Percentiles rank a stretch among this genome's conserved stretches.
These are phyloP conservation scores for Synanceia verrucosa DNA, from an alignment of 2,797 vertebrate genomes.

Conservation along the genomic window DNA sequence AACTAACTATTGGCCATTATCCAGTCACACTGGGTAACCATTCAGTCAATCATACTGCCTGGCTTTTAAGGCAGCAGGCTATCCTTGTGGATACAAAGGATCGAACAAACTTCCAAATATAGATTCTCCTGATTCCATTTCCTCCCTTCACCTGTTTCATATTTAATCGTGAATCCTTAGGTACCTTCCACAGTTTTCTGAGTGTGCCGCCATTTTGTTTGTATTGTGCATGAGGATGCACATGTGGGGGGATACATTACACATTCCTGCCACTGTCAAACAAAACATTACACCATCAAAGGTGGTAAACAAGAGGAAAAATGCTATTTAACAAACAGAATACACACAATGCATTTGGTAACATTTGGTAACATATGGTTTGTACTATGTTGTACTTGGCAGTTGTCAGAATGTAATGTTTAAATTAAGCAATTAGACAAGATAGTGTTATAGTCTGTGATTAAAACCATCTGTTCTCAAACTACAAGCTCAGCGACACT, in stretches of 20 bases:
- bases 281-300: background rate
- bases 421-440: background rate
- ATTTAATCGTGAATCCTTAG: background rate
- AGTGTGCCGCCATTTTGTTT: background rate
- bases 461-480: background rate
- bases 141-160: conserved; percentile 6
- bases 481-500: no score
- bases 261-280: background rate
- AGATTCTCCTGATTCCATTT: conserved; percentile 6
- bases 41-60: conserved; percentile 20
- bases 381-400: background rate
- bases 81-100: conserved; percentile 9
- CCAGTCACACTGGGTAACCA: background rate
- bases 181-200: background rate
- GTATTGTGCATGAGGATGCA: background rate
- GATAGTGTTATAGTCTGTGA: background rate
- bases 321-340: background rate
- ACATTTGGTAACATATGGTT: no score
- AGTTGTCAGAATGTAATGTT: background rate
- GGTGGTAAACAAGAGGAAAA: background rate
- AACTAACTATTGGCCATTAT: conserved; percentile 5
- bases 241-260: background rate
- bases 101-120: background rate
- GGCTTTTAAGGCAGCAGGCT: conserved; percentile 2
- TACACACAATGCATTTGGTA: no score